These are phyloP conservation scores for Gallinago stenura DNA, from an alignment of 2,797 vertebrate species.

Conservation along the genomic window DNA sequence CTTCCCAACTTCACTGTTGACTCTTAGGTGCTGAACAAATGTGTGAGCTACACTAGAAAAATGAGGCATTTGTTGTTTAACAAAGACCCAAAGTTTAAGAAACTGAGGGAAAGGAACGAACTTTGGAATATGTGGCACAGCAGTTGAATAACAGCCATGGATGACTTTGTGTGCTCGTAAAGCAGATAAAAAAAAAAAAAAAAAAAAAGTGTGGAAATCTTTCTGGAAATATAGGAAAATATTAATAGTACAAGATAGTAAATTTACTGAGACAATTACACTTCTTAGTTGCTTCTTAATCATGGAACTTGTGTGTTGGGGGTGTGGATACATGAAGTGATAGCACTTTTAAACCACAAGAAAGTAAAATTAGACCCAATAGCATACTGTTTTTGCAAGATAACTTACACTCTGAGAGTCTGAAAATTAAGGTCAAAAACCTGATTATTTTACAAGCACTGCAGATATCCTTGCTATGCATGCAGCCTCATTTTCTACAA, in stretches of 20 bases:
- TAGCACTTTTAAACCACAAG: background rate
- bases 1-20: background rate
- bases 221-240: background rate
- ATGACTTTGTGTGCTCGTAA: background rate
- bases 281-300: background rate
- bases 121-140: background rate
- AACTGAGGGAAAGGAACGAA: background rate
- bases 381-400: background rate
- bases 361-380: background rate
- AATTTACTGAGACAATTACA: background rate
- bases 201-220: background rate
- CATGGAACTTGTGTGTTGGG: background rate
- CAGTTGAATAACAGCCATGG: background rate
- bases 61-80: background rate
- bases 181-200: background rate
- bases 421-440: background rate
- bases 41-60: conserved; percentile 4
- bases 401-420: background rate
- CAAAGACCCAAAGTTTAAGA: background rate
- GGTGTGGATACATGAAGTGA: background rate
- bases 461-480: background rate
- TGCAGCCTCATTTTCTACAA: background rate
- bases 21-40: conserved; percentile 27
- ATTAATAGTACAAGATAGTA: background rate
- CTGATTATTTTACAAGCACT: background rate